Evolutionary conservation across 2,113 vertebrate genomes (phyloP).

Genomic region (Quiscalus mexicanus): DNA sequence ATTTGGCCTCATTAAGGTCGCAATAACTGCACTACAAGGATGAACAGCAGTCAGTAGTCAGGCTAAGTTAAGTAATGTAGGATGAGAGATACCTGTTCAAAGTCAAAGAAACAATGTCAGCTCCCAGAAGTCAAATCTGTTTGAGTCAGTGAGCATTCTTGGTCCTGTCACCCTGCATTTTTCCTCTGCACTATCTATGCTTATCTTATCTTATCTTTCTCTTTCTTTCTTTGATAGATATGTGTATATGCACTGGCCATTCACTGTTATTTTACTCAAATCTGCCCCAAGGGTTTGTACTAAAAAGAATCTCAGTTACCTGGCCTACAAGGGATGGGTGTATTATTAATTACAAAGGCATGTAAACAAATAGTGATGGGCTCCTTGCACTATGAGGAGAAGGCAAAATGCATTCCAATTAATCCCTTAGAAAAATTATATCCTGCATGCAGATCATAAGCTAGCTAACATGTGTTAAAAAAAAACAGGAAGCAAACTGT

Average conservation of each 20-base stretch:
- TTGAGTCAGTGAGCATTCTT: not conserved
- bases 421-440: accelerated
- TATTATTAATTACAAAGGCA: not conserved
- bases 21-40: not conserved
- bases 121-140: not conserved
- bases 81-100: not conserved
- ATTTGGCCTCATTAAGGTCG: not conserved
- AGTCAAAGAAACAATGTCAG: not conserved
- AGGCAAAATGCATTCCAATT: not conserved
- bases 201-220: not conserved
- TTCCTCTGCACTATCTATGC: not conserved
- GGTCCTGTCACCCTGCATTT: not conserved
- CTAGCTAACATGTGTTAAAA: not conserved
- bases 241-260: not conserved
- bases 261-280: not conserved
- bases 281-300: not conserved
- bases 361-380: not conserved
- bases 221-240: not conserved
- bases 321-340: accelerated
- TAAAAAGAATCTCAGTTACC: not conserved
- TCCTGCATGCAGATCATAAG: not conserved
- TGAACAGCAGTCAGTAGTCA: not conserved
- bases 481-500: not conserved
- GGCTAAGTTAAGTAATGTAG: not conserved
- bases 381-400: not conserved